A percentile compares a stretch with the other conserved stretches of the same genome.
These are phyloP conservation scores for Buphagus erythrorhynchus DNA, from an alignment of 2,797 vertebrate species.

Conservation along the genomic window DNA sequence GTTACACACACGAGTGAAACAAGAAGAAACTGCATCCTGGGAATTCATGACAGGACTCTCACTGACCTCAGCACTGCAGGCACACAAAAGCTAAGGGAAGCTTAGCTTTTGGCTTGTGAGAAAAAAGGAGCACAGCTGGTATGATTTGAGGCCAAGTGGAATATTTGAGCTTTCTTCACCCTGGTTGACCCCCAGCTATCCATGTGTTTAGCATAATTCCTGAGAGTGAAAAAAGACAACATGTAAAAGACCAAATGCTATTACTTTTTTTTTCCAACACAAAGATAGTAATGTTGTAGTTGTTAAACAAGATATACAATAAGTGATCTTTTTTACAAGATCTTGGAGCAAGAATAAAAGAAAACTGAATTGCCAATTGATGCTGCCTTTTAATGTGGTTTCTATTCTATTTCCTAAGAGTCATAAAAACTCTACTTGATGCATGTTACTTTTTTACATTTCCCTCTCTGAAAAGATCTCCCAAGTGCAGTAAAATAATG, in stretches of 20 bases:
- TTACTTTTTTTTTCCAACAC: background rate
- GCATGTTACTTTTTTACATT: background rate
- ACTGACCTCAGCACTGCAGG: background rate
- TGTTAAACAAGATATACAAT: background rate
- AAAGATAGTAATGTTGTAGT: background rate
- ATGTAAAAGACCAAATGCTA: background rate
- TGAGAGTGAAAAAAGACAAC: background rate
- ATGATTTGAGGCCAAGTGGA: constrained; percentile 16
- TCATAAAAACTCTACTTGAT: background rate
- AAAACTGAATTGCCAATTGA: background rate
- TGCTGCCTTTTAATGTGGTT: constrained; percentile 24
- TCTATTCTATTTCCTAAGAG: background rate
- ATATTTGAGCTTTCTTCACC: constrained; percentile 53
- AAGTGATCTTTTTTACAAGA: background rate
- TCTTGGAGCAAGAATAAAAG: constrained; percentile 4
- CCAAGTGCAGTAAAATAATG: background rate
- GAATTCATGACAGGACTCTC: background rate
- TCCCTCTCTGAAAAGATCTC: background rate
- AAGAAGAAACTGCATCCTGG: background rate
- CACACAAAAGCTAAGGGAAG: background rate
- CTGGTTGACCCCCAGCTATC: constrained; percentile 24
- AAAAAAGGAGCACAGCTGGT: constrained; percentile 51
- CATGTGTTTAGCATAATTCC: constrained; percentile 5
- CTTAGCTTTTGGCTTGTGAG: too few species aligned
- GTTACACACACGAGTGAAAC: background rate